Conservation (phyloP, 2,888 invertebrate species). For the Auanema freiburgensis region DNA sequence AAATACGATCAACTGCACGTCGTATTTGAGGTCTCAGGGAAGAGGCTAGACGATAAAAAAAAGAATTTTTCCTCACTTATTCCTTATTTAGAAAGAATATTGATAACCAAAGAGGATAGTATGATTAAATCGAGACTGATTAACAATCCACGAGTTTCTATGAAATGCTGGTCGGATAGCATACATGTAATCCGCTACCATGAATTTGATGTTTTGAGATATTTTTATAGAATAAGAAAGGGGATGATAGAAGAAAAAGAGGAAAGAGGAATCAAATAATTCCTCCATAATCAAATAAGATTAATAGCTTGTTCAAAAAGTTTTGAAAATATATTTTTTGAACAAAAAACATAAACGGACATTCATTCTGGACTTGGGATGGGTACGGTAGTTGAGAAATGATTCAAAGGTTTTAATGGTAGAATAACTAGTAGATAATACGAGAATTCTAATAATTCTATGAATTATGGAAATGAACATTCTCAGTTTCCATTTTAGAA, state of each 20-base stretch:
- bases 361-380: too few species aligned
- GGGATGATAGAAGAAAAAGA: not conserved
- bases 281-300: not conserved
- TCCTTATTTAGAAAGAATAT: conserved; percentile 1
- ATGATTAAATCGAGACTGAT: too few species aligned
- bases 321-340: not conserved
- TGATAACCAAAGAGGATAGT: not conserved
- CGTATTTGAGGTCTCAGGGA: conserved; percentile 49
- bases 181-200: too few species aligned
- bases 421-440: too few species aligned
- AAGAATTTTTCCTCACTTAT: too few species aligned
- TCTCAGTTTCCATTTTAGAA: too few species aligned
- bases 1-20: conserved; percentile 14
- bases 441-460: not conserved
- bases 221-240: too few species aligned
- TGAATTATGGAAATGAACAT: not conserved
- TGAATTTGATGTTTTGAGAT: not conserved
- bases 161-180: too few species aligned
- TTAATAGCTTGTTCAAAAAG: not conserved
- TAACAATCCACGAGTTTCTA: too few species aligned
- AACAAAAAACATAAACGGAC: not conserved
- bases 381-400: too few species aligned
- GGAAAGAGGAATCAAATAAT: not conserved
- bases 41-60: conserved; percentile 17
- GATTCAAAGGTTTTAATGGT: too few species aligned